Evolutionary conservation across 1,140 invertebrate genomes (phyloP).

Genomic region (Drosophila nigrodunni): DNA sequence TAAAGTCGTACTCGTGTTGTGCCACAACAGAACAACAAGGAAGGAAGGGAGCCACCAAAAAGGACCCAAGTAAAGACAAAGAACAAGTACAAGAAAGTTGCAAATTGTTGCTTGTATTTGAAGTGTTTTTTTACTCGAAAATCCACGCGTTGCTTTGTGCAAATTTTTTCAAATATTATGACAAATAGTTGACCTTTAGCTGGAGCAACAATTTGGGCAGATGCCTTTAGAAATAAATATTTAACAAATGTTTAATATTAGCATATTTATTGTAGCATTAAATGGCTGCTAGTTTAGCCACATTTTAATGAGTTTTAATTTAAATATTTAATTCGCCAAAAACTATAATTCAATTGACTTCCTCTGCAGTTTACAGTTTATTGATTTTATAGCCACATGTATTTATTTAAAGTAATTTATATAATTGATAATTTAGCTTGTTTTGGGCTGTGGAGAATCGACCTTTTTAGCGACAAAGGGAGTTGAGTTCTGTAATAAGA

Average conservation of each 20-base stretch:
- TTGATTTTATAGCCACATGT: not conserved
- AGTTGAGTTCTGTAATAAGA: conserved; percentile 20
- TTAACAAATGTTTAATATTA: not conserved
- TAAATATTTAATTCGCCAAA: not conserved
- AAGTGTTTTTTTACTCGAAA: not conserved
- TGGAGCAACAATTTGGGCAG: no score
- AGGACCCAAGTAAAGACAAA: not conserved
- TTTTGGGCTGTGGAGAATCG: not conserved
- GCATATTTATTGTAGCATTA: not conserved
- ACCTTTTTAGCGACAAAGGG: not conserved
- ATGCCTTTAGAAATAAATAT: no score
- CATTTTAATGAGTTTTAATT: not conserved
- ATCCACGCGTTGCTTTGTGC: not conserved
- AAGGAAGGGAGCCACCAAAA: conserved; percentile 5
- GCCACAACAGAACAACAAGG: conserved; percentile 33
- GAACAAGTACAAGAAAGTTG: conserved; percentile 4
- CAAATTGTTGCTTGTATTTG: not conserved
- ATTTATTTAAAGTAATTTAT: not conserved
- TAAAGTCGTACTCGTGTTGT: conserved; percentile 7
- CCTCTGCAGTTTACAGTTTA: not conserved
- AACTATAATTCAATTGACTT: not conserved
- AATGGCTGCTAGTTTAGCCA: not conserved
- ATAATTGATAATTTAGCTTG: conserved; percentile 3
- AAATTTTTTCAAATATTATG: not conserved
- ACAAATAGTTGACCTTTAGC: not conserved